These are phyloP conservation scores for Volucella zonaria DNA, from an alignment of 2,888 invertebrate species.

Conservation along the genomic window DNA sequence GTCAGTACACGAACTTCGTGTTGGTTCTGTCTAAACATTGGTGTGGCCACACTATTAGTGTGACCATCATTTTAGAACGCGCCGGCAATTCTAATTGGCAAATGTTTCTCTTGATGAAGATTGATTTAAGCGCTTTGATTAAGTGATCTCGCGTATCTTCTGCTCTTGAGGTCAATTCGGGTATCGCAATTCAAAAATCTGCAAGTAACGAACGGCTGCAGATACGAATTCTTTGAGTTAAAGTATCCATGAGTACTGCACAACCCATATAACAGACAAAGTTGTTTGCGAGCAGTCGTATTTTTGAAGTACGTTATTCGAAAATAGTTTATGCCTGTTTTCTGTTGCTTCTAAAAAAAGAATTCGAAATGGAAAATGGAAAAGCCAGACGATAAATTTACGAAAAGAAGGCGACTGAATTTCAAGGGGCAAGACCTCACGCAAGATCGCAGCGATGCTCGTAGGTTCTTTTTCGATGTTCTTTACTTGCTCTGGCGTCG, in stretches of 20 bases:
- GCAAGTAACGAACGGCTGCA: neutral
- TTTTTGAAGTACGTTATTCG: conserved; percentile 73
- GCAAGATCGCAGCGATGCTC: conserved; percentile 13
- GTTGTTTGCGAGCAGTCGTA: conserved; percentile 68
- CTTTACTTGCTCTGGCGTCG: too few relatives aligned
- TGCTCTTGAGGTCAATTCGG: conserved; percentile 45
- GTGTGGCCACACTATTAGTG: neutral
- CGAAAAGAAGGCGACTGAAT: conserved; percentile 22
- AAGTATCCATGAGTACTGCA: conserved; percentile 20
- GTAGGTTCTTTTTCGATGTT: conserved; percentile 11
- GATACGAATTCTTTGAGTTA: neutral
- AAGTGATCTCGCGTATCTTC: conserved; percentile 48
- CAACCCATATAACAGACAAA: neutral
- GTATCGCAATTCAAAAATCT: conserved; percentile 51
- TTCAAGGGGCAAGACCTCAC: conserved; percentile 48
- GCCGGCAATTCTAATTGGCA: conserved; percentile 50
- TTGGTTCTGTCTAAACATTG: neutral
- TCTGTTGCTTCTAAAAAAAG: conserved; percentile 43
- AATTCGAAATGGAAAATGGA: conserved; percentile 5
- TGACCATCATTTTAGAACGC: conserved; percentile 17
- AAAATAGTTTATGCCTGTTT: conserved; percentile 43
- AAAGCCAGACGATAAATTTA: conserved; percentile 7
- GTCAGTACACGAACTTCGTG: conserved; percentile 2
- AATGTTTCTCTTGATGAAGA: conserved; percentile 63
- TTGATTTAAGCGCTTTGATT: conserved; percentile 71